Percentiles rank a stretch among this genome's conserved stretches.
Evolutionary conservation across 2,888 invertebrate species (phyloP).

Genomic region (Marronus borbonicus): DNA sequence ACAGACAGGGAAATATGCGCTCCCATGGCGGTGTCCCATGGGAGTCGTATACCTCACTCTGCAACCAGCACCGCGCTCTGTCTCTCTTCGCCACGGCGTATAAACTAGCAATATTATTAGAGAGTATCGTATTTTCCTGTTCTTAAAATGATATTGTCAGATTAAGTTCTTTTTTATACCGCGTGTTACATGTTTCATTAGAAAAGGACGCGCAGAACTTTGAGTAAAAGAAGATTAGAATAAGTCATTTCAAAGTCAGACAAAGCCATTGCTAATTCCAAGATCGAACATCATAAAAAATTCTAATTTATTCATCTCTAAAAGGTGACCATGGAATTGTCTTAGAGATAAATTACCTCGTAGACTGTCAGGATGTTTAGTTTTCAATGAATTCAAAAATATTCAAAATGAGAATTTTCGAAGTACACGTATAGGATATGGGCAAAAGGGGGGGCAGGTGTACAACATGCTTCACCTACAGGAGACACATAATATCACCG

Average conservation of each 20-base stretch:
- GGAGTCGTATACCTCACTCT: constrained; percentile 66
- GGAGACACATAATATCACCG: constrained; percentile 59
- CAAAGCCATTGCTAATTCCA: no score
- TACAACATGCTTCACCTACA: constrained; percentile 49
- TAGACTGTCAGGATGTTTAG: no score
- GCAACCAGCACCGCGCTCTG: constrained; percentile 61
- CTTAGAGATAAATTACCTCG: no score
- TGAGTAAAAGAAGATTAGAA: constrained; percentile 2
- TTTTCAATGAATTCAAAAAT: background rate
- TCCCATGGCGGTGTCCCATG: constrained; percentile 66
- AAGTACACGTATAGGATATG: background rate
- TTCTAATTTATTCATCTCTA: no score
- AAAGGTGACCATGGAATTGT: no score
- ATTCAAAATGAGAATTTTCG: background rate
- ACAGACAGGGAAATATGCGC: constrained; percentile 68
- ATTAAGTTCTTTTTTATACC: constrained; percentile 54
- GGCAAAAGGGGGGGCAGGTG: constrained; percentile 22
- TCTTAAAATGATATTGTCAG: constrained; percentile 57
- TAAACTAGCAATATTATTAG: constrained; percentile 63
- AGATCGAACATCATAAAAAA: no score
- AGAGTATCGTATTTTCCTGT: constrained; percentile 60
- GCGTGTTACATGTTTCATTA: constrained; percentile 1
- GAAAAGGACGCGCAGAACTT: background rate
- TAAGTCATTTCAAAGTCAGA: constrained; percentile 16
- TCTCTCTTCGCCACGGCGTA: constrained; percentile 59